Percentiles rank a stretch among this genome's conserved stretches.
phyloP scores from a whole-genome alignment of 2,113 vertebrate genomes.

The Pluvianellus socialis region DNA sequence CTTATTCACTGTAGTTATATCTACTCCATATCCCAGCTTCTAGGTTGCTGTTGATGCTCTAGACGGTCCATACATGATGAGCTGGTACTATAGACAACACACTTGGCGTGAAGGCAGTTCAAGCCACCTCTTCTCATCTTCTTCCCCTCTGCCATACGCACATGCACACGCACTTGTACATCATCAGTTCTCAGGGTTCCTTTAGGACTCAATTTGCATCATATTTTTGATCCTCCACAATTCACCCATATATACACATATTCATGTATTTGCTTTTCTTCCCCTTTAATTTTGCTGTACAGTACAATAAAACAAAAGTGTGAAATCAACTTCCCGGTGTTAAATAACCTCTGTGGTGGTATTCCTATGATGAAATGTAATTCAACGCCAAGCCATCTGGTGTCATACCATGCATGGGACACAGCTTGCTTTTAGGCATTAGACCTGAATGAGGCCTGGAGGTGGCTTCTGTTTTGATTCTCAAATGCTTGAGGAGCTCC shows the following conservation, averaged over 20 bases:
- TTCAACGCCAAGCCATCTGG: neutral
- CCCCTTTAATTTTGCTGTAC: neutral
- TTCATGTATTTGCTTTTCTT: neutral
- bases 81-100: neutral
- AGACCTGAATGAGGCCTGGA: neutral
- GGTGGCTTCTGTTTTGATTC: neutral
- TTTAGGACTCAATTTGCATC: neutral
- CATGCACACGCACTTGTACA: neutral
- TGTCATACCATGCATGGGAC: neutral
- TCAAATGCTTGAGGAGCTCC: neutral
- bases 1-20: neutral
- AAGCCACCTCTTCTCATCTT: neutral
- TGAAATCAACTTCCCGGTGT: neutral
- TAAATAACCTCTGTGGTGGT: neutral
- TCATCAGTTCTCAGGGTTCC: neutral
- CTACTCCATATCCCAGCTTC: neutral
- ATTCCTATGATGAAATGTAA: neutral
- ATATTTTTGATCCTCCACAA: neutral
- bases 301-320: neutral
- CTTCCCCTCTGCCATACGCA: neutral
- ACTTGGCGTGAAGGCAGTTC: neutral
- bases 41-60: neutral
- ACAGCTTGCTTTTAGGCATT: neutral
- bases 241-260: neutral
- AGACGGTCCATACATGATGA: neutral